Evolutionary conservation across 2,888 invertebrate genomes (phyloP).

Genomic region (Salpingus planirostris): DNA sequence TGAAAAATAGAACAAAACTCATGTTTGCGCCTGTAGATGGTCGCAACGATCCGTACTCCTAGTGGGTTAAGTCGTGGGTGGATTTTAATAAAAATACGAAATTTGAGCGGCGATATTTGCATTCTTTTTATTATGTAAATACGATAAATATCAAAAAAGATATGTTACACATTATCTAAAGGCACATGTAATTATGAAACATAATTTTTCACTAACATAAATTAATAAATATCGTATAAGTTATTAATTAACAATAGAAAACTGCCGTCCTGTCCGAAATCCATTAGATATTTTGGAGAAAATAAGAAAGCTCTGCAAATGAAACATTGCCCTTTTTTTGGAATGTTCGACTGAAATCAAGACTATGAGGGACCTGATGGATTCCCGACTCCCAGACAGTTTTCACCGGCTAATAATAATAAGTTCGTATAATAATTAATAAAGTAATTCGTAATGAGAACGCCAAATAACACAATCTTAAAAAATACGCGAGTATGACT

Average conservation of each 20-base stretch:
- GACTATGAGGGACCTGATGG: slow-evolving; percentile 6
- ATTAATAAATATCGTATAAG: slow-evolving; percentile 12
- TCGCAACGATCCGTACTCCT: too few relatives aligned
- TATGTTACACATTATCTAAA: slow-evolving; percentile 17
- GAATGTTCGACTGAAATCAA: slow-evolving; percentile 10
- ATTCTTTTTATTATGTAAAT: slow-evolving; percentile 17
- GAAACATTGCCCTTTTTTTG: slow-evolving; percentile 11
- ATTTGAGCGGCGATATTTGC: slow-evolving; percentile 9
- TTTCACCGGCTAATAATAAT: too few relatives aligned
- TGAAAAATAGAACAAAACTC: slow-evolving; percentile 18
- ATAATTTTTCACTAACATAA: slow-evolving; percentile 7
- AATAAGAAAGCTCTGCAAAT: too few relatives aligned
- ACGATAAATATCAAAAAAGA: slow-evolving; percentile 21
- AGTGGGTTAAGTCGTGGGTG: too few relatives aligned
- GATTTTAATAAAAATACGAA: too few relatives aligned
- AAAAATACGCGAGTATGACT: too few relatives aligned
- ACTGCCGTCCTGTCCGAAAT: background rate
- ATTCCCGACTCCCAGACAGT: too few relatives aligned
- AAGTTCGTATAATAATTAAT: too few relatives aligned
- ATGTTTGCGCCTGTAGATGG: slow-evolving; percentile 9
- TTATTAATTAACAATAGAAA: slow-evolving; percentile 8
- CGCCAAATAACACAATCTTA: too few relatives aligned
- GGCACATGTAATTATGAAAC: slow-evolving; percentile 16
- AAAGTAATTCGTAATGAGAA: too few relatives aligned
- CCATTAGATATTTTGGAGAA: too few relatives aligned